Base-by-base conservation (phyloP, 1,140 invertebrate species). In the Chlorops oryzae region DNA sequence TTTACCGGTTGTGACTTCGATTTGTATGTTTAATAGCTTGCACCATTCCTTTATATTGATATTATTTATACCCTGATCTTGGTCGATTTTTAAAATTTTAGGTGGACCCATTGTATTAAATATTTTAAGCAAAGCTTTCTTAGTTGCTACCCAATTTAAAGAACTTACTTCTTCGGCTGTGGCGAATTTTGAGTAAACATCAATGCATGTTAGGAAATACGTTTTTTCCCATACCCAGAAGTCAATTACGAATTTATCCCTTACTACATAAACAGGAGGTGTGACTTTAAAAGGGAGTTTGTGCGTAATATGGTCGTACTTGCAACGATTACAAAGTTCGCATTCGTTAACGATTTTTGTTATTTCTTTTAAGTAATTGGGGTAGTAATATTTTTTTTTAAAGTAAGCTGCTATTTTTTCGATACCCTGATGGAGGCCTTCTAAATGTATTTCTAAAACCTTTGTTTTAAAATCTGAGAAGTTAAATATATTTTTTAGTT, bases 171-270 rank as follows among this genome's bases (percentile, higher is more conserved):
- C n/a, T 32, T 40, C 38, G 28, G 23, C 24, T 5, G 22, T 27
- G 20, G 37, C 47, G 17, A 39, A 49, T 28, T 41, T 49, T 28
- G 47, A 49, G 25, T 39, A 41, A 27, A 41, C 25, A 27, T 49
- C 47, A 49, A 49, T 47, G 24, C 46, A 39, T 18, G 46, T 39
- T 28, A 41, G 20, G 27, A 18, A 48, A 10, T 23, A 12, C 5
- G 23, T 15, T 10, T 40, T 48, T n/a, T 48, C 38, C 37, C 35
- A 39, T 18, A 28, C 20, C 35, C 37, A 48, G 40, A 40, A 38
- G 22, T 48, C 46, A 17, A 48, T 38, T 38, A 48, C 18, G 28
- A 23, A 39, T 40, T 48, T 48, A 3, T 48, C 35, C 5, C 46
- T 13, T 20, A 28, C 12, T 13, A 40, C 13, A n/a, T 32, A 32